Percentiles rank a stretch among this genome's conserved stretches.
Conservation (phyloP, 2,888 invertebrate species). For the Acanthosoma haemorrhoidale region DNA sequence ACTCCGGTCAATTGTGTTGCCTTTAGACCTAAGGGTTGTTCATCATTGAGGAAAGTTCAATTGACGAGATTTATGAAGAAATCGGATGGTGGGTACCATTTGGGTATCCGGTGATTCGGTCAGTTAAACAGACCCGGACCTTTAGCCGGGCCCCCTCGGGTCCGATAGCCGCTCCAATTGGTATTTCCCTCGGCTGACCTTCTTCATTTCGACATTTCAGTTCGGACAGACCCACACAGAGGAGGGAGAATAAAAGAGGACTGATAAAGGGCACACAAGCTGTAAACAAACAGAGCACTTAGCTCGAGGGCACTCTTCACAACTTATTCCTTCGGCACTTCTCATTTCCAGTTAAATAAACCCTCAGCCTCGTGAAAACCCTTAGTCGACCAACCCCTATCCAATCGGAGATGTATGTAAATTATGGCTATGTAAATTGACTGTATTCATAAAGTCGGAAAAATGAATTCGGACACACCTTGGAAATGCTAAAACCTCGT, state of each 20-base stretch:
- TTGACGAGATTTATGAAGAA: no score
- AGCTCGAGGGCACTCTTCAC: neutral
- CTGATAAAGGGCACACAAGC: neutral
- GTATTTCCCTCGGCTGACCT: slow-evolving; percentile 21
- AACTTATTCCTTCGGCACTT: no score
- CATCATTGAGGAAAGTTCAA: no score
- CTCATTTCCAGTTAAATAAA: neutral
- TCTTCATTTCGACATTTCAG: slow-evolving; percentile 27
- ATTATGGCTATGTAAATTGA: no score
- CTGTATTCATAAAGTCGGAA: no score
- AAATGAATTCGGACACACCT: no score
- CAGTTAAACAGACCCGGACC: slow-evolving; percentile 6
- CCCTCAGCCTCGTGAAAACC: neutral
- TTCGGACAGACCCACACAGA: slow-evolving; percentile 4
- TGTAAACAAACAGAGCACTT: slow-evolving; percentile 1
- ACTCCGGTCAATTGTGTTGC: no score
- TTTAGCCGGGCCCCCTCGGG: neutral
- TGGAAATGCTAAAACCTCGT: no score
- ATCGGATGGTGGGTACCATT: no score
- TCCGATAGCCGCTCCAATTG: neutral
- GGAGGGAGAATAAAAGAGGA: slow-evolving; percentile 17
- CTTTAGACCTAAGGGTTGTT: no score
- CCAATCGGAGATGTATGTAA: no score
- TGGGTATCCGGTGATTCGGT: neutral
- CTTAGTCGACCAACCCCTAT: no score